Evolutionary conservation across 64 coral and sea anemone species (phyloP).

Genomic region (Orbicella faveolata): DNA sequence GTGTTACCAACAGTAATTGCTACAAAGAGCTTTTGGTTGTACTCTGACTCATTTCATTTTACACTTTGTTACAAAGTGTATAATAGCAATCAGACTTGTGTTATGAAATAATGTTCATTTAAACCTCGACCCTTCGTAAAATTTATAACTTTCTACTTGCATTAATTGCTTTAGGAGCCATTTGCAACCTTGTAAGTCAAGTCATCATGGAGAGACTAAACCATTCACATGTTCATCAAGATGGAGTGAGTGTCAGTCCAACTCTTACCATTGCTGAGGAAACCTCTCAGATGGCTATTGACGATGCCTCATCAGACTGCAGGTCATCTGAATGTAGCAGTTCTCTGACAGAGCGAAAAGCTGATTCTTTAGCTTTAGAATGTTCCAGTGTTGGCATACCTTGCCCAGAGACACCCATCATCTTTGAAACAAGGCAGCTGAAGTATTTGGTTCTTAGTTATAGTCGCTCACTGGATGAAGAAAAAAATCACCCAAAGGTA

Average conservation of each 20-base stretch:
- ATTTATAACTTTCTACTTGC: background rate
- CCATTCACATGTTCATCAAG: background rate
- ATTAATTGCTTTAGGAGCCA: background rate
- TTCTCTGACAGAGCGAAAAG: background rate
- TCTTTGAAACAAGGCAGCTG: constrained; percentile 24
- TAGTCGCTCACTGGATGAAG: constrained; percentile 24
- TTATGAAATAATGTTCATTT: too few relatives aligned
- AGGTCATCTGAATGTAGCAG: constrained; percentile 28
- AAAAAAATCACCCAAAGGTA: constrained; percentile 60
- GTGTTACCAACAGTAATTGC: too few relatives aligned
- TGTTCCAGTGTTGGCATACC: background rate
- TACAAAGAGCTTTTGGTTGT: background rate
- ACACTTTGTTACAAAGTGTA: background rate
- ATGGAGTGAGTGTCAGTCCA: background rate
- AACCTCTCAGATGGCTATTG: constrained; percentile 74
- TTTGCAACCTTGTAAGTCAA: constrained; percentile 46
- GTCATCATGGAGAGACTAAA: constrained; percentile 45
- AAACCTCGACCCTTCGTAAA: background rate
- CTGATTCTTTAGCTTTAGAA: background rate
- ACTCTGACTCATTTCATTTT: background rate
- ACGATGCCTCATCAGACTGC: constrained; percentile 30
- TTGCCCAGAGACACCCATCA: background rate
- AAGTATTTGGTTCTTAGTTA: constrained; percentile 60
- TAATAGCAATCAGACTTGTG: too few relatives aligned
- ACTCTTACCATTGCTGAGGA: constrained; percentile 53